Evolutionary conservation across 2,888 invertebrate species (phyloP), one percentile per base, ranked within the genome.

Genomic region (Steromphala cineraria): DNA sequence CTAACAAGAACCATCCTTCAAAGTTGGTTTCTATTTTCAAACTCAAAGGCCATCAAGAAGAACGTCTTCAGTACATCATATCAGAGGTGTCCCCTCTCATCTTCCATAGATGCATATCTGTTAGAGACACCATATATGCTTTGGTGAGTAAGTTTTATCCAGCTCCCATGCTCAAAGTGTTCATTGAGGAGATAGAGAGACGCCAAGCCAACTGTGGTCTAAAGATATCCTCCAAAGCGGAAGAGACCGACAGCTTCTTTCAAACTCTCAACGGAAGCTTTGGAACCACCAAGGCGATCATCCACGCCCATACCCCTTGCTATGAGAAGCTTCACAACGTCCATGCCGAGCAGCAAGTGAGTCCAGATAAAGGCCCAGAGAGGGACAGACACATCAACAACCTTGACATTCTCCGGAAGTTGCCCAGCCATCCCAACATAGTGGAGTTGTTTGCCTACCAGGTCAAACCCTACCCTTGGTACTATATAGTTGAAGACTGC

Each of bases 391-490:
- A 24, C 10, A 76, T 53, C 24, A 53, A 76, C 31, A 76, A 76
- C 31, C 15, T 76, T 7, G 55, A 76, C 55, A 55, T 76, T n/a
- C 55, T 76, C 19, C 24, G 36, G 24, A 53, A 36, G 40, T 24
- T 76, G 36, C 53, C 17, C 13, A 55, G 55, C 7, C 21, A 55
- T 31, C 8, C 15, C 3, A 53, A 76, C 31, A 28, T 76, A 28
- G 76, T 76, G 28, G 36, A 76, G 31, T 21, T 76, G 53, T 53
- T 17, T n/a, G 76, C 76, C 36, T 76, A 31, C 55, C 53, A 76
- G 17, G 36, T 76, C 15, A 53, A 28, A n/a, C 31, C 53, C 7
- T 15, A 55, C 10, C 76, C 76, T 0, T 28, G 24, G 24, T 53
- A 53, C 36, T 53, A 53, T 17, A 55, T 76, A n/a, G 31, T 31